Conservation (phyloP, 2,888 invertebrate genomes). For the Neoaliturus tenellus region DNA sequence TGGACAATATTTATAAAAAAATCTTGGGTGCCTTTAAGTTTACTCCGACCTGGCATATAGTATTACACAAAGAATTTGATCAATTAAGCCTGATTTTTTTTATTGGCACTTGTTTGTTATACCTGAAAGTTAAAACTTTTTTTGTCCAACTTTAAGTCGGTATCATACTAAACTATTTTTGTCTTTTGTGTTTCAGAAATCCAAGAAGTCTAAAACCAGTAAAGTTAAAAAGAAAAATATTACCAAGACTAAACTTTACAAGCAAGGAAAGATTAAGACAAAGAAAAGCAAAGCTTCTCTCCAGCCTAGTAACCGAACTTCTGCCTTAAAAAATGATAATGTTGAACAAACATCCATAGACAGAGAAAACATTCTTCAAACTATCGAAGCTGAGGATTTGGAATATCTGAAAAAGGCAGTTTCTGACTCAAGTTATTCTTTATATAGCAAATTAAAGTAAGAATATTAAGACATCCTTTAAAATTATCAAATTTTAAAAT, state of each 20-base stretch:
- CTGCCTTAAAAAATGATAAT: constrained; percentile 67
- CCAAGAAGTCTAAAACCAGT: constrained; percentile 75
- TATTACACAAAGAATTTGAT: too few relatives aligned
- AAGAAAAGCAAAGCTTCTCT: constrained; percentile 73
- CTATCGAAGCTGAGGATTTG: constrained; percentile 77
- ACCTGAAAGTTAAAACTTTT: too few relatives aligned
- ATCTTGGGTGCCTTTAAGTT: too few relatives aligned
- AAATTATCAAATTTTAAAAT: too few relatives aligned
- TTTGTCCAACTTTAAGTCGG: too few relatives aligned
- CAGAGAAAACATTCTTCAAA: constrained; percentile 76
- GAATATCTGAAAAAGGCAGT: constrained; percentile 74
- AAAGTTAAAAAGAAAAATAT: constrained; percentile 77
- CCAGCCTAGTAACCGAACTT: constrained; percentile 61
- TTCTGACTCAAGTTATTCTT: constrained; percentile 72
- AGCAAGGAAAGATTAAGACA: constrained; percentile 75
- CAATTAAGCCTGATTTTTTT: too few relatives aligned
- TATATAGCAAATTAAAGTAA: constrained; percentile 41
- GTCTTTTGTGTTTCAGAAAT: constrained; percentile 69
- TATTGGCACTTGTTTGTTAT: too few relatives aligned
- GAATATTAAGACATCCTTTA: too few relatives aligned
- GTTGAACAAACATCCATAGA: constrained; percentile 72
- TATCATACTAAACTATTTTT: too few relatives aligned
- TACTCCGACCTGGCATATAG: too few relatives aligned
- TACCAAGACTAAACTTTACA: constrained; percentile 76
- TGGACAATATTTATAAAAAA: too few relatives aligned